Percentiles rank a stretch among this genome's conserved stretches.
Evolutionary conservation across 2,797 vertebrate species (phyloP).

Genomic region (Masticophis lateralis): DNA sequence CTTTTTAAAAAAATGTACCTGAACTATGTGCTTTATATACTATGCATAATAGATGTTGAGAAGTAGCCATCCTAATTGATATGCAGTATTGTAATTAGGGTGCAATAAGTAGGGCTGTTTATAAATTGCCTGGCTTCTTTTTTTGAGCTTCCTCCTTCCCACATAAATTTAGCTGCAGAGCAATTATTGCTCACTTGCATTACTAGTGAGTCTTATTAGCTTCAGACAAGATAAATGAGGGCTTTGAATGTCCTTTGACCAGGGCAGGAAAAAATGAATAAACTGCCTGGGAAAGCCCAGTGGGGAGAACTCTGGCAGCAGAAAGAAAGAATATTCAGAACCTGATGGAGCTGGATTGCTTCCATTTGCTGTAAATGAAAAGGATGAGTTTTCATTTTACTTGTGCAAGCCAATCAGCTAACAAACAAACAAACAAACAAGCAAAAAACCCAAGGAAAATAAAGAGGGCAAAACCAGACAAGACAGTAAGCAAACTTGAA

Average conservation of each 20-base stretch:
- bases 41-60: not conserved
- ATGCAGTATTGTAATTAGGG: not conserved
- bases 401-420: not conserved
- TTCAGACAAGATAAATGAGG: not conserved
- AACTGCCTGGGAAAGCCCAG: not conserved
- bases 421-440: not conserved
- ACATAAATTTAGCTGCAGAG: constrained; percentile 1
- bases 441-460: not conserved
- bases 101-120: constrained; percentile 11
- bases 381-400: not conserved
- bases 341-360: not conserved
- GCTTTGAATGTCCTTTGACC: not conserved
- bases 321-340: not conserved
- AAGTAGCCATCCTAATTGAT: not conserved
- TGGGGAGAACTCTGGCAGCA: rapidly evolving
- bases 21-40: not conserved
- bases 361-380: not conserved
- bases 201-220: constrained; percentile 15
- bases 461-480: not conserved
- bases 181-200: constrained; percentile 15
- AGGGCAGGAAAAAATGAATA: not conserved
- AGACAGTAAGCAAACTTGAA: not conserved
- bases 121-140: not conserved
- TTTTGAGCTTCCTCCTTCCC: not conserved
- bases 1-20: not conserved